Evolutionary conservation across 2,113 vertebrate genomes (phyloP).

Genomic region (Penelope pileata): DNA sequence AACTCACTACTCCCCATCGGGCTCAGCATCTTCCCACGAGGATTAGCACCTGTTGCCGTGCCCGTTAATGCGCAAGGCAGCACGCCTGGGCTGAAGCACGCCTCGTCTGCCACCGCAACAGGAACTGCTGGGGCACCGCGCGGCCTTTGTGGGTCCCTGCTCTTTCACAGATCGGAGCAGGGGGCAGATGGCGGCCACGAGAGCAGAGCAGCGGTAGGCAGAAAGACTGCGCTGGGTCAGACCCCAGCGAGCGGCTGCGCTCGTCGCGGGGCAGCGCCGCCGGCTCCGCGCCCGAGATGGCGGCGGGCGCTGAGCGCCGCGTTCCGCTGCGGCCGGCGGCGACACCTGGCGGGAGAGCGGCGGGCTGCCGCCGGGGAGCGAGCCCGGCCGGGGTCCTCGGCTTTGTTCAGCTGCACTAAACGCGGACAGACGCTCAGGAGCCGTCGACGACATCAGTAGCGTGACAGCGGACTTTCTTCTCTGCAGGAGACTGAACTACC

Average conservation of each 20-base stretch:
- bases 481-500: neutral
- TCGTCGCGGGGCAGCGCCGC: rapidly evolving
- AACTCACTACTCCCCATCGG: rapidly evolving
- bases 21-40: neutral
- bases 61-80: rapidly evolving
- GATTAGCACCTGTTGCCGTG: too few relatives aligned
- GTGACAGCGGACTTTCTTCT: rapidly evolving
- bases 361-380: neutral
- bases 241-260: rapidly evolving
- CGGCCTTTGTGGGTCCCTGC: too few relatives aligned
- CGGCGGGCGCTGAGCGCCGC: rapidly evolving
- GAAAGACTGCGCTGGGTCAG: rapidly evolving
- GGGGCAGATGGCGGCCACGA: rapidly evolving
- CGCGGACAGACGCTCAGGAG: neutral
- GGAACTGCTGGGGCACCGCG: neutral
- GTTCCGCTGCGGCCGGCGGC: neutral
- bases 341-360: neutral
- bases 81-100: too few relatives aligned
- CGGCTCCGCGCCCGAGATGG: neutral
- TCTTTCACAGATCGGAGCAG: neutral
- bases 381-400: rapidly evolving
- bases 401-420: rapidly evolving
- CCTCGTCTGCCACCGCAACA: rapidly evolving
- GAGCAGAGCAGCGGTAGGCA: neutral
- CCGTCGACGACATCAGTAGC: rapidly evolving